Evolutionary conservation across 2,797 vertebrate species (phyloP), one percentile per base, ranked within the genome.

Genomic region (Columba guinea): DNA sequence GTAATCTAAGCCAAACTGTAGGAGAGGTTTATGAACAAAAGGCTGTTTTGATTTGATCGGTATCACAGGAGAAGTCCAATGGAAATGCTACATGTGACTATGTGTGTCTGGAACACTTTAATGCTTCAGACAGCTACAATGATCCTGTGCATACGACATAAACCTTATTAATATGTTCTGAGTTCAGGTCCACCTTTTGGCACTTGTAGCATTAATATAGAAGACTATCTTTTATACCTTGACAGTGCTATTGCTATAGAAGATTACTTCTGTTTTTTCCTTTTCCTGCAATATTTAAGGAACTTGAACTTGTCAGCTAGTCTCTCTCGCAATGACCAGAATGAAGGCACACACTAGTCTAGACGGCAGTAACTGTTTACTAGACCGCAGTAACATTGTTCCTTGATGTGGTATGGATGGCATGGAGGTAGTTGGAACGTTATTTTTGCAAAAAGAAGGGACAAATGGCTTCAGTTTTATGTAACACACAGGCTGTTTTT

Each of bases 61-160:
- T 63, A 10, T 59, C 35, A 41, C 8, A 34, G 23, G 52, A 91
- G 34, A 87, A 77, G 32, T 83, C 6, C 2, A 49, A n/a, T 52
- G 49, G 64, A 83, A 91, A 56, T 37, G 10, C 26, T 60, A 28
- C 27, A 51, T 2, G 6, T n/a, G 41, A 62, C n/a, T 13, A 0
- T 2, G 1, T 27, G 3, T 2, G 1, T 56, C 49, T 63, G 34
- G 18, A 81, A 32, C 3, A 7, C 16, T 59, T 46, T 7, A 64
- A 30, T 56, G 19, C 14, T 62, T 90, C 24, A 51, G n/a, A 70
- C 13, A 63, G 12, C 35, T 76, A 26, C 20, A n/a, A 10, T 26
- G 19, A 13, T 41, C 32, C 86, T 78, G 28, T 5, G 53, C 6
- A 16, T 23, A 56, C 3, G 68, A 48, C 26, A 63, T 18, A 70